phyloP scores from a whole-genome alignment of 2,888 invertebrate genomes.

The Tipula unca region DNA sequence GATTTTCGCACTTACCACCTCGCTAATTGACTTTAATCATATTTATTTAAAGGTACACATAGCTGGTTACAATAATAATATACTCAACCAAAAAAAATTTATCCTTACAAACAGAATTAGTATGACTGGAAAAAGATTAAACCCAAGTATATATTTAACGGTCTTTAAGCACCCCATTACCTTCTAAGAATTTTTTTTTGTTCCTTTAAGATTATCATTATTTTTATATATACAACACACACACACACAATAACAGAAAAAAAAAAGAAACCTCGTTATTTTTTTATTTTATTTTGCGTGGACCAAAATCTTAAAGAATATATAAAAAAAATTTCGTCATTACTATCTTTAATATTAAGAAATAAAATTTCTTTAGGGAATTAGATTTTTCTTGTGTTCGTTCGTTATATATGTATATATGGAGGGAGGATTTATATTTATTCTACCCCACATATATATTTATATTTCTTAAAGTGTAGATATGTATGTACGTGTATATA shows the following conservation, averaged over 20 bases:
- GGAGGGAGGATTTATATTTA: not conserved
- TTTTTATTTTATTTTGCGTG: not conserved
- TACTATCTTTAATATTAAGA: conserved; percentile 9
- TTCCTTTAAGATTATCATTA: not conserved
- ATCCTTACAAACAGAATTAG: not conserved
- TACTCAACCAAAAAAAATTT: not conserved
- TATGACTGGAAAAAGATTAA: not conserved
- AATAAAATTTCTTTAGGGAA: not conserved
- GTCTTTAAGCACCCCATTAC: not conserved
- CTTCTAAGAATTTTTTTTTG: not conserved
- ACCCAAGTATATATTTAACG: not conserved
- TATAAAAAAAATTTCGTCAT: not conserved
- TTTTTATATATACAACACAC: not conserved
- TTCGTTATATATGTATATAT: not conserved
- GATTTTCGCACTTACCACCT: not conserved
- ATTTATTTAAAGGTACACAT: not conserved
- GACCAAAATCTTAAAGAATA: not conserved
- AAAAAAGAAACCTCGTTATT: not conserved
- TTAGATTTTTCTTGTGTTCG: not conserved
- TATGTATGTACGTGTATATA: not conserved
- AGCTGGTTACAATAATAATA: not conserved
- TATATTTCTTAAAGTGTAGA: not conserved
- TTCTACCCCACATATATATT: not conserved
- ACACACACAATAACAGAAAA: not conserved
- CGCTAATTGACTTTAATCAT: not conserved